phyloP scores from a whole-genome alignment of 2,888 invertebrate genomes.

The Parnassius apollo region DNA sequence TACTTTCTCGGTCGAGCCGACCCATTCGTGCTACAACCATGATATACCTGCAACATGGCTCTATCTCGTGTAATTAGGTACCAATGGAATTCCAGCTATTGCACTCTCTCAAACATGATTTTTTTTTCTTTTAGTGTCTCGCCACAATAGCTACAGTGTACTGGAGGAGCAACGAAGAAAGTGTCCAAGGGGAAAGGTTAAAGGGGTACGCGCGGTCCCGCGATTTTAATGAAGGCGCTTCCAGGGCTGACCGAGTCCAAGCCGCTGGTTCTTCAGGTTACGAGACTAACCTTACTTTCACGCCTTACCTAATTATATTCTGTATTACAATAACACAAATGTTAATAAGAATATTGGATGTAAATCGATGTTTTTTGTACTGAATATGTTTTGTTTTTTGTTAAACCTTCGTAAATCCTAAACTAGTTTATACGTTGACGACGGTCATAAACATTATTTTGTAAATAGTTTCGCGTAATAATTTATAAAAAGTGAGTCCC shows the following conservation, averaged over 20 bases:
- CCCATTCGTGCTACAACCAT: no score
- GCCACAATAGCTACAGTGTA: slow-evolving; percentile 93
- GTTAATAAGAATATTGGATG: background rate
- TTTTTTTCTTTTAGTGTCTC: slow-evolving; percentile 82
- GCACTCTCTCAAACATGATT: background rate
- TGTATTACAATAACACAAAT: slow-evolving; percentile 10
- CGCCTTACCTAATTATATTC: slow-evolving; percentile 33
- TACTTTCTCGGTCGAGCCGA: no score
- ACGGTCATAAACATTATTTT: background rate
- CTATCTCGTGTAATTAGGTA: no score
- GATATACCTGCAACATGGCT: no score
- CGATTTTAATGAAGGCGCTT: slow-evolving; percentile 84
- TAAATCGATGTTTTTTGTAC: no score
- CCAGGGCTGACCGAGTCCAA: slow-evolving; percentile 88
- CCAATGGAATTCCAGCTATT: no score
- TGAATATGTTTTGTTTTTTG: no score
- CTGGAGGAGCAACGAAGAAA: slow-evolving; percentile 93
- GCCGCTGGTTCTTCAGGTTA: slow-evolving; percentile 75
- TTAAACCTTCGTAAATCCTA: no score
- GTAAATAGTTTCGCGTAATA: slow-evolving; percentile 7
- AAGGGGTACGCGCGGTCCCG: slow-evolving; percentile 90
- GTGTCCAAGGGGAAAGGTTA: slow-evolving; percentile 88
- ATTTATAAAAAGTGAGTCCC: background rate
- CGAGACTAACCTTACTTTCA: slow-evolving; percentile 36
- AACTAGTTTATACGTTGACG: no score